Percentiles rank a stretch among this genome's conserved stretches.
phyloP scores from a whole-genome alignment of 2,113 vertebrate genomes.

The Pygoscelis adeliae region DNA sequence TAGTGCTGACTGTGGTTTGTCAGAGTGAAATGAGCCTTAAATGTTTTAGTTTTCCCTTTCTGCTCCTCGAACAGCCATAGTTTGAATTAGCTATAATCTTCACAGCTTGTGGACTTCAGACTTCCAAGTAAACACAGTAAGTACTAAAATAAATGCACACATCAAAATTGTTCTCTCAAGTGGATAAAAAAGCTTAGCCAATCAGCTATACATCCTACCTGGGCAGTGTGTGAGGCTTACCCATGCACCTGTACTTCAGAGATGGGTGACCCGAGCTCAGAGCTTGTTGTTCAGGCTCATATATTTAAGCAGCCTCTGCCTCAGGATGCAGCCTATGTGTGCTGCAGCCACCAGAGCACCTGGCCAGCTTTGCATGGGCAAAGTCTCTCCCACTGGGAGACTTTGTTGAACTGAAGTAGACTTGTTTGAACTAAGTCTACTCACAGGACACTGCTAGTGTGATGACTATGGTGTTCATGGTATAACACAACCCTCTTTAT shows the following conservation, averaged over 20 bases:
- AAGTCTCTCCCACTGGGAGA: background rate
- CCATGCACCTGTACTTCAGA: background rate
- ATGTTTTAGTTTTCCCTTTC: background rate
- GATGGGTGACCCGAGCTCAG: background rate
- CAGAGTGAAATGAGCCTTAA: background rate
- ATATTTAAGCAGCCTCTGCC: background rate
- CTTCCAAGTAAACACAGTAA: background rate
- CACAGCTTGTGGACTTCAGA: background rate
- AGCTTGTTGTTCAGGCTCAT: accelerated
- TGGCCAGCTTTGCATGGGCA: background rate
- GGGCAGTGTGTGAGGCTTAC: background rate
- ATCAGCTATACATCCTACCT: background rate
- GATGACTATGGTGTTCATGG: background rate
- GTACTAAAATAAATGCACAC: background rate
- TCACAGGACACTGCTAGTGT: background rate
- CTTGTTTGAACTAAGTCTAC: background rate
- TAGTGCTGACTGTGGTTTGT: background rate
- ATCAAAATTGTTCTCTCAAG: background rate
- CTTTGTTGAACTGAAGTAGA: too few relatives aligned
- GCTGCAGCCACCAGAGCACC: background rate
- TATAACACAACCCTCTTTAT: background rate
- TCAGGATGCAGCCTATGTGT: background rate
- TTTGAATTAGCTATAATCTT: background rate
- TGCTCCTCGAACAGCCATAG: background rate
- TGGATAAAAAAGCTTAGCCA: background rate